Base-by-base conservation (phyloP, 2,888 invertebrate species). In the Asteroscopus sphinx region DNA sequence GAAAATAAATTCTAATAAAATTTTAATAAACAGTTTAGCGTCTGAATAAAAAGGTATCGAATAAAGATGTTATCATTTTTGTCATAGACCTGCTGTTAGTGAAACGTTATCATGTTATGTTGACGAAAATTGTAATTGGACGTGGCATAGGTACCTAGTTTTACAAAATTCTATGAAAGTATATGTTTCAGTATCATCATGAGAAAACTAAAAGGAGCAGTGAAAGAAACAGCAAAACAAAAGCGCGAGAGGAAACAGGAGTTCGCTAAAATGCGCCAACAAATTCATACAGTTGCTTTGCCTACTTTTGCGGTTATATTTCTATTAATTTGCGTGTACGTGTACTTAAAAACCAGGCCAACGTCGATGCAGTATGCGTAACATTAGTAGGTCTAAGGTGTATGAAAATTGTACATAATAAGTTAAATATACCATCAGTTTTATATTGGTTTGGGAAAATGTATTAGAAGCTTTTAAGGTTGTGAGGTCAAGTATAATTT, bases 231-330 rank as follows among this genome's bases (percentile, higher is more conserved):
- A 0, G 96, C 96, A 9, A 96, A 96, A 84, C 98, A 98, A 88
- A 97, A 97, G 84, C 96, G 96, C 78, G 97, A 98, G 81, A 96
- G 98, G 30, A 97, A 97, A 90, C 96, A 97, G 88, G 98, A 98
- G 71, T 98, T 97, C 80, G 94, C 96, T 7, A 96, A 96, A 86
- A 96, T 96, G 82, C 96, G 97, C 78, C 96, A 96, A 81, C 96
- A 97, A 83, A 95, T 97, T n/a, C 96, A 96, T 81, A 97, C 97
- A 1, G 92, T 97, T 58, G 98, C 96, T 59, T 87, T 97, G 73
- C 98, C 97, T 5, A 96, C 96, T 51, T 82, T 97, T 64, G 96
- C 95, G 42, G 96, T 96, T 25, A 93, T 97, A 67, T 96, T 96
- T 73, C 83, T 97, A 48, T 90, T 97, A 48, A 96, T 98, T 74